Conservation (phyloP, 2,797 vertebrate species). For the Epinephelus awoara region DNA sequence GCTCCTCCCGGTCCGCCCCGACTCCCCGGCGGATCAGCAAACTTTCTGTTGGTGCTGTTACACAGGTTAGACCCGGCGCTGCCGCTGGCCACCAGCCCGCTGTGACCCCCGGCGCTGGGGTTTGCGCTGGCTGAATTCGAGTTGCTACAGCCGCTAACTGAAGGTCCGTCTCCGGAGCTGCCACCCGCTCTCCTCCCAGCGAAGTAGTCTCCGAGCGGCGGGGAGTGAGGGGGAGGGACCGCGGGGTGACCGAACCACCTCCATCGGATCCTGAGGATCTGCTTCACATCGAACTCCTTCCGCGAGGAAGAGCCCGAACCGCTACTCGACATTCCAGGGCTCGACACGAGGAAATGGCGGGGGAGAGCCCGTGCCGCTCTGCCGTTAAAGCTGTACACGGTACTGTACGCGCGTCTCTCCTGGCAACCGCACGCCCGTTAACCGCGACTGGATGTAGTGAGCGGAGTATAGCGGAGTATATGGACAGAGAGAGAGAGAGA, state of each 20-base stretch:
- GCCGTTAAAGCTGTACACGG: conserved; percentile 50
- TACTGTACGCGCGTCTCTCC: conserved; percentile 88
- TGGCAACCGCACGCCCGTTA: conserved; percentile 90
- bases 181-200: conserved; percentile 81
- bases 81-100: conserved; percentile 75
- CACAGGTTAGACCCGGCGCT: conserved; percentile 80
- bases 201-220: conserved; percentile 90
- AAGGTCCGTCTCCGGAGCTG: conserved; percentile 75
- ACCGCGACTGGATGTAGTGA: conserved; percentile 76
- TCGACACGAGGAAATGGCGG: conserved; percentile 75
- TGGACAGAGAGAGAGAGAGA: conserved; percentile 11
- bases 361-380: conserved; percentile 70
- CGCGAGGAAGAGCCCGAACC: conserved; percentile 86
- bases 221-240: conserved; percentile 88
- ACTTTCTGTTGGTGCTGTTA: conserved; percentile 87
- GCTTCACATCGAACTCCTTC: conserved; percentile 99
- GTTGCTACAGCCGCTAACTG: conserved; percentile 72
- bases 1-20: conserved; percentile 84
- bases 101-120: conserved; percentile 58
- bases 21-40: conserved; percentile 87
- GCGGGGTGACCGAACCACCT: conserved; percentile 97
- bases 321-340: conserved; percentile 92
- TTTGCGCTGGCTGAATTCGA: conserved; percentile 54
- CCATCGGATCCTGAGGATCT: conserved; percentile 98
- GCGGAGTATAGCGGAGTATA: conserved; percentile 44